Percentiles rank a stretch among this genome's conserved stretches.
Conservation (phyloP, 2,888 invertebrate genomes). For the Halictus ligatus region DNA sequence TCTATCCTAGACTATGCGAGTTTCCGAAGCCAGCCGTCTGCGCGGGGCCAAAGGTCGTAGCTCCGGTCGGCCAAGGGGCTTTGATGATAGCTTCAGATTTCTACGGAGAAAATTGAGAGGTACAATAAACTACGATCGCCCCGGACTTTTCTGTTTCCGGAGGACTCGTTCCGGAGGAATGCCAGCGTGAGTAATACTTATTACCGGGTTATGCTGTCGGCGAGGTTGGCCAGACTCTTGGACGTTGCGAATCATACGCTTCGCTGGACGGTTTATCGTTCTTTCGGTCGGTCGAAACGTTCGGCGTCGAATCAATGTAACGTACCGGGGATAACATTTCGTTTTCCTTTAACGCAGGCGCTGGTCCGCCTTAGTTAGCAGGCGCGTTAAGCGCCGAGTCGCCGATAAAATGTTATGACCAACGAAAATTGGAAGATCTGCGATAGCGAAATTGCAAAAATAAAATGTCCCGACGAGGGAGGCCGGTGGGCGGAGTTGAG, state of each 20-base stretch:
- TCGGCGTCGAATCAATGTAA: constrained; percentile 24
- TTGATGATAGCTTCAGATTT: constrained; percentile 70
- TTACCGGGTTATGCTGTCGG: constrained; percentile 26
- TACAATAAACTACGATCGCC: constrained; percentile 50
- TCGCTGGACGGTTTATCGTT: constrained; percentile 21
- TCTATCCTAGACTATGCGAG: constrained; percentile 59
- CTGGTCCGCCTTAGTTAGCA: neutral
- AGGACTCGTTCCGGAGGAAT: constrained; percentile 8
- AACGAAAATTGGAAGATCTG: constrained; percentile 10
- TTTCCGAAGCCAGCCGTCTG: constrained; percentile 60
- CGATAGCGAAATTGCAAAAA: constrained; percentile 9
- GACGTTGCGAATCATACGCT: constrained; percentile 22
- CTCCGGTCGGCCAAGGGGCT: constrained; percentile 39
- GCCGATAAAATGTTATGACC: neutral
- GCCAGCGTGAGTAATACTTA: constrained; percentile 33
- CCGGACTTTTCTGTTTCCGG: constrained; percentile 35
- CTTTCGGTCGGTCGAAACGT: neutral
- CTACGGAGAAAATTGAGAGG: constrained; percentile 67
- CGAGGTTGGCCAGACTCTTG: constrained; percentile 16
- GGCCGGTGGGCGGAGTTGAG: neutral
- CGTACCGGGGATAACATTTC: constrained; percentile 1
- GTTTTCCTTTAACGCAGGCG: neutral
- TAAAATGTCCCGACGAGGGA: neutral
- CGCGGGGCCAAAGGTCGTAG: constrained; percentile 62
- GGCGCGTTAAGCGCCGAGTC: neutral